Evolutionary conservation across 1,140 invertebrate genomes (phyloP), one percentile per base, ranked within the genome.

Genomic region (Eupristina koningsbergeri): DNA sequence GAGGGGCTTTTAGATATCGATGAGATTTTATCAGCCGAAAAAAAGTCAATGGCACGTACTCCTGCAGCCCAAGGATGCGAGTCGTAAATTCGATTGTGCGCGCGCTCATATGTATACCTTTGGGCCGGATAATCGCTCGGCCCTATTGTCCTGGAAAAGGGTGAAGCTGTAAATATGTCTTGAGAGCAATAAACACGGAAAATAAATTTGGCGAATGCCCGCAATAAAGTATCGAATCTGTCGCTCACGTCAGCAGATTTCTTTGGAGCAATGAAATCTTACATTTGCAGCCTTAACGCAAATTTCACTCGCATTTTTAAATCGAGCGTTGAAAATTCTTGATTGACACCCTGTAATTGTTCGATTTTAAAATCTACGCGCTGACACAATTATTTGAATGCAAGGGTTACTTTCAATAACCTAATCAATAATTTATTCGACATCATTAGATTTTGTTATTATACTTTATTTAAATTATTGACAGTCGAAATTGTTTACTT

Each of bases 11-110:
- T 47, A 63, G 69, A 76, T 81, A 77, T 81, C 84, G 73, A 85
- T 77, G 61, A 45, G 74, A 75, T 81, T 85, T 85, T 81, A 85
- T 81, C 74, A 69, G 84, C 36, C 26, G 84, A 81, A 69, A 85
- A 81, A 81, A 75, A 75, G 64, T 78, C 74, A 77, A 78, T 78
- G 81, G 67, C 26, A 71, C 29, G 47, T 58, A 50, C 61, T 31
- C 29, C 34, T 47, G 41, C 29, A 34, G 74, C 29, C 41, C 67
- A 61, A 75, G 45, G 47, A 71, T 67, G 45, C 76, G 36, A 53
- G 53, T 85, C 84, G 84, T 85, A 81, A 85, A 85, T 85, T 81
- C 58, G 50, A 77, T 77, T 77, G 63, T 58, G 76, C 76, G 22
- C 67, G 29, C 41, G 29, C 31, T 45, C 58, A 13, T 26, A 47